Percentiles rank a stretch among this genome's conserved stretches.
Evolutionary conservation across 35 echinoderm and acorn worm genomes (phyloP).

Genomic region (Eucidaris tribuloides): DNA sequence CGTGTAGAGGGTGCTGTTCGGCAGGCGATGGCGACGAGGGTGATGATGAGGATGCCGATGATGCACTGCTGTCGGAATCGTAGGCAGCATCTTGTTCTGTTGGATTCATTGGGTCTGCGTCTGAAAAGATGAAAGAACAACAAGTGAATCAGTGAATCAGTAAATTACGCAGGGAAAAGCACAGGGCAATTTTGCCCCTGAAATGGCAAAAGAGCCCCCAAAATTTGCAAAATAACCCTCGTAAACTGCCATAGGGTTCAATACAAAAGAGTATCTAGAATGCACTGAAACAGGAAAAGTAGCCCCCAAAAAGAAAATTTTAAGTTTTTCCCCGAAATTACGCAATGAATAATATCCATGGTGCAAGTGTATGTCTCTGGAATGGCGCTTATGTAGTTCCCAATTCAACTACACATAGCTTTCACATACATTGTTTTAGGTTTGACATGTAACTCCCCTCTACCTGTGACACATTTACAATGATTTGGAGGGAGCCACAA

Average conservation of each 20-base stretch:
- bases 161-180: not conserved
- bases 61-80: slow-evolving; percentile 17
- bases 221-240: not conserved
- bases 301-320: too few relatives aligned
- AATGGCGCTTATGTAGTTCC: too few relatives aligned
- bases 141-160: not conserved
- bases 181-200: not conserved
- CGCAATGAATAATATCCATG: too few relatives aligned
- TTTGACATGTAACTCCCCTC: too few relatives aligned
- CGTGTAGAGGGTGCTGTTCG: not conserved
- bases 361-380: too few relatives aligned
- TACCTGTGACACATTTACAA: too few relatives aligned
- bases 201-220: not conserved
- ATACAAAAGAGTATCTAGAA: not conserved
- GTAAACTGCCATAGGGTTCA: not conserved
- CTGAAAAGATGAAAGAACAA: not conserved
- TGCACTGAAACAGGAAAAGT: not conserved
- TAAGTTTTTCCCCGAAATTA: too few relatives aligned
- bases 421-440: too few relatives aligned
- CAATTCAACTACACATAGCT: too few relatives aligned
- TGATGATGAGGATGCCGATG: slow-evolving; percentile 1
- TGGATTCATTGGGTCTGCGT: slow-evolving; percentile 25
- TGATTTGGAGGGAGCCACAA: too few relatives aligned
- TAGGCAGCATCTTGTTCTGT: slow-evolving; percentile 8
- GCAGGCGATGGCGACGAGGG: slow-evolving; percentile 7